Evolutionary conservation across 1,140 invertebrate species (phyloP).

Genomic region (Drosophila elegans): DNA sequence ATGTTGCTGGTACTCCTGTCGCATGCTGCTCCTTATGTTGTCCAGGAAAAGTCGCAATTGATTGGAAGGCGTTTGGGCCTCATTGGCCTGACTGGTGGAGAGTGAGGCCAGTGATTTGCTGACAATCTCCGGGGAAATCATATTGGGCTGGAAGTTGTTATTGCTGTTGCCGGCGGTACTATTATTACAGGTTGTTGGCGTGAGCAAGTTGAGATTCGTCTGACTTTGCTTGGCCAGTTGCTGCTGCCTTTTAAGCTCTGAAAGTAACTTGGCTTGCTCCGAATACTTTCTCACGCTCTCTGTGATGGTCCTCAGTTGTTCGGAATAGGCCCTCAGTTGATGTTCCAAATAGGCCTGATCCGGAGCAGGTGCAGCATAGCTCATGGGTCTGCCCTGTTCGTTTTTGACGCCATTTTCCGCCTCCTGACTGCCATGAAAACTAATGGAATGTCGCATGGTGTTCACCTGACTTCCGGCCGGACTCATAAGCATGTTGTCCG

Average conservation of each 20-base stretch:
- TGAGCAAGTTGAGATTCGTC: conserved; percentile 64
- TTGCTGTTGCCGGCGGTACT: conserved; percentile 23
- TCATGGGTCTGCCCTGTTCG: conserved; percentile 65
- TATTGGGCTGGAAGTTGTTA: conserved; percentile 73
- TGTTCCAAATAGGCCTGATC: conserved; percentile 83
- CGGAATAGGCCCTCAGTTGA: conserved; percentile 81
- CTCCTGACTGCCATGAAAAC: conserved; percentile 70
- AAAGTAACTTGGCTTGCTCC: conserved; percentile 81
- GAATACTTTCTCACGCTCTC: conserved; percentile 84
- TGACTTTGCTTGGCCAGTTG: conserved; percentile 74
- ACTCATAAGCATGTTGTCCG: conserved; percentile 58
- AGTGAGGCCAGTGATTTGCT: conserved; percentile 80
- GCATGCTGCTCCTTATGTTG: conserved; percentile 83
- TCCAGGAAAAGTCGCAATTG: conserved; percentile 80
- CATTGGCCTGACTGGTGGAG: conserved; percentile 44
- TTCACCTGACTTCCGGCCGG: conserved; percentile 34
- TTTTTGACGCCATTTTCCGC: conserved; percentile 18
- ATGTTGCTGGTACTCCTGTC: conserved; percentile 79
- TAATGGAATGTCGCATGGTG: conserved; percentile 78
- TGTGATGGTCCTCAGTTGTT: conserved; percentile 81
- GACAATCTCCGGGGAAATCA: conserved; percentile 82
- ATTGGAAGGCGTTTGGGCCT: conserved; percentile 79
- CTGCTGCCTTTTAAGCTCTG: conserved; percentile 81
- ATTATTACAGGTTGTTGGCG: conserved; percentile 42
- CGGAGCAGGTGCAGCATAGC: conserved; percentile 74